Evolutionary conservation across 2,113 vertebrate species (phyloP).

Genomic region (Mirza zaza): DNA sequence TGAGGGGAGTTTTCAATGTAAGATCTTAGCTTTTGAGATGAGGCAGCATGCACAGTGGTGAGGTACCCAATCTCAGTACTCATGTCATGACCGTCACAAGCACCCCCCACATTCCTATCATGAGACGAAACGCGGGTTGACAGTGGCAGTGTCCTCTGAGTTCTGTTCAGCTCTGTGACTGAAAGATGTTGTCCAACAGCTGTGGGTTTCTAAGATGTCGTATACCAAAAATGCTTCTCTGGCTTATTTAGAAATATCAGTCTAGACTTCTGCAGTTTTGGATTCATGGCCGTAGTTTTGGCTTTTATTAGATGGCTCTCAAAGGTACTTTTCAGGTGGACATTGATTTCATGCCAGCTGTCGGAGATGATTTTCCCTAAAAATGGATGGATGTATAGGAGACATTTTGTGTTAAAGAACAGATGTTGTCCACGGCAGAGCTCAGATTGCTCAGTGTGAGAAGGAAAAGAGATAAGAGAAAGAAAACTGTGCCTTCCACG

Average conservation of each 20-base stretch:
- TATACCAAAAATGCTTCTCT: background rate
- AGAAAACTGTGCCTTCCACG: rapidly evolving
- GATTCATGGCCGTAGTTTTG: background rate
- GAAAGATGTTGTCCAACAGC: background rate
- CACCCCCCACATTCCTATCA: rapidly evolving
- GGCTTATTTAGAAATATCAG: background rate
- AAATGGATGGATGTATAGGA: background rate
- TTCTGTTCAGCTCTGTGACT: background rate
- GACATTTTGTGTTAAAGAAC: background rate
- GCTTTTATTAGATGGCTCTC: background rate
- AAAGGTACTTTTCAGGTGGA: background rate
- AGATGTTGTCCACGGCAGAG: background rate
- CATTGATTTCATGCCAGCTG: background rate
- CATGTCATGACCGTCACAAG: rapidly evolving
- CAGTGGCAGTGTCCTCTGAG: background rate
- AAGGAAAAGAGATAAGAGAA: background rate
- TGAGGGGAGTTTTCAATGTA: background rate
- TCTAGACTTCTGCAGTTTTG: background rate
- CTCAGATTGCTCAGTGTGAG: background rate
- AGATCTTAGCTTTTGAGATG: background rate
- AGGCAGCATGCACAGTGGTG: rapidly evolving
- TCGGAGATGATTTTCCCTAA: background rate
- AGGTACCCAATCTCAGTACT: rapidly evolving
- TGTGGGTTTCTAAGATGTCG: background rate
- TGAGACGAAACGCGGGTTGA: background rate